These are phyloP conservation scores for Saccostrea cuccullata DNA, from an alignment of 1,140 invertebrate genomes.

Conservation along the genomic window DNA sequence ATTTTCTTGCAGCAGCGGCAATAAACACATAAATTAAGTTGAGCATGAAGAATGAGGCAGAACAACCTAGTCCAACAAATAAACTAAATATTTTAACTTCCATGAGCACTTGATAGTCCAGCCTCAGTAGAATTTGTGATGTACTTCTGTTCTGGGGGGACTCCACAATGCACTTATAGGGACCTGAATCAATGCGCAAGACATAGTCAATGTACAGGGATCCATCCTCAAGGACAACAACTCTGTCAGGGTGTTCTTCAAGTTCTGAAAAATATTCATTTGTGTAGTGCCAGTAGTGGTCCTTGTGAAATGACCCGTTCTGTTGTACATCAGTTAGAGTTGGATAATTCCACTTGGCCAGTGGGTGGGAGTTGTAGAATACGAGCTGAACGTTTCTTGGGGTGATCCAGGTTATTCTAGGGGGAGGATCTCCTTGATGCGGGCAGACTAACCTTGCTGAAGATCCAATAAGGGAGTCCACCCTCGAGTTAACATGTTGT, in stretches of 20 bases:
- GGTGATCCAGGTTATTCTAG: slow-evolving; percentile 92
- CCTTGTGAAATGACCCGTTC: slow-evolving; percentile 51
- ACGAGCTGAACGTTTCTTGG: slow-evolving; percentile 81
- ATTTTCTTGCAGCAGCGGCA: slow-evolving; percentile 59
- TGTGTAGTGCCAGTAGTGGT: slow-evolving; percentile 65
- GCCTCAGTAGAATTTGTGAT: slow-evolving; percentile 62
- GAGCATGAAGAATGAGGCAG: slow-evolving; percentile 85
- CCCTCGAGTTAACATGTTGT: neutral
- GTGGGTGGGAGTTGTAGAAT: slow-evolving; percentile 83
- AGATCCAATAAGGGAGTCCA: slow-evolving; percentile 66
- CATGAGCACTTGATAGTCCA: slow-evolving; percentile 81
- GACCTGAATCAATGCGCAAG: slow-evolving; percentile 88
- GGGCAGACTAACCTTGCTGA: slow-evolving; percentile 88
- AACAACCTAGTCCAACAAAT: slow-evolving; percentile 87
- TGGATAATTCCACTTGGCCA: slow-evolving; percentile 46
- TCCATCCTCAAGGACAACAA: slow-evolving; percentile 83
- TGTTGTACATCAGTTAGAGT: slow-evolving; percentile 40
- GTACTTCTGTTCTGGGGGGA: slow-evolving; percentile 85
- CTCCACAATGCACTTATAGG: slow-evolving; percentile 91
- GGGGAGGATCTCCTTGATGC: slow-evolving; percentile 87
- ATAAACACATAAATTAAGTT: slow-evolving; percentile 69
- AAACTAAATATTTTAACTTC: slow-evolving; percentile 91
- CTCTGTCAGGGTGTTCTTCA: slow-evolving; percentile 53
- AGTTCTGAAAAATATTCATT: slow-evolving; percentile 60
- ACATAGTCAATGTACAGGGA: slow-evolving; percentile 84